phyloP scores from a whole-genome alignment of 2,113 vertebrate species.

The Pseudolaguvia tuberculata region DNA sequence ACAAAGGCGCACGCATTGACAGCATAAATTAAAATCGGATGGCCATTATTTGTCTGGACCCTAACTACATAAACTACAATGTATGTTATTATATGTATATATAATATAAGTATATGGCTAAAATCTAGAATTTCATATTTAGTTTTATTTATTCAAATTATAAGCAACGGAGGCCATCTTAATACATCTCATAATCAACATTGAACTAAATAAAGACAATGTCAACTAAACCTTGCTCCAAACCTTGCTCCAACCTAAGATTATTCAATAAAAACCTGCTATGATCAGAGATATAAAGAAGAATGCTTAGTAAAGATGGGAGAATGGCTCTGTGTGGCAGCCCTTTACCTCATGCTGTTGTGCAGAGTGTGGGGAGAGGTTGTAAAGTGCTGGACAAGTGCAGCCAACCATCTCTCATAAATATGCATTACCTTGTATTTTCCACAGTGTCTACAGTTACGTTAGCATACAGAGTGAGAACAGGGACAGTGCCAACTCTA shows the following conservation, averaged over 20 bases:
- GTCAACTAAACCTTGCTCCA: neutral
- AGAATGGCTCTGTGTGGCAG: neutral
- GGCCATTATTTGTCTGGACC: neutral
- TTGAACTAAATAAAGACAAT: neutral
- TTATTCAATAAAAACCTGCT: neutral
- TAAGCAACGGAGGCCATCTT: too few species aligned
- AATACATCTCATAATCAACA: neutral
- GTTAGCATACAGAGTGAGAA: neutral
- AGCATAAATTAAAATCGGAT: constrained; percentile 21
- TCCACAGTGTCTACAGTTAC: neutral
- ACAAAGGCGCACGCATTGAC: neutral
- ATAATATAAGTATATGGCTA: neutral
- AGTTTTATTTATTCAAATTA: too few species aligned
- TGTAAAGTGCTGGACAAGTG: constrained; percentile 30
- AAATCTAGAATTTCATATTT: too few species aligned
- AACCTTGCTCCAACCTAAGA: neutral
- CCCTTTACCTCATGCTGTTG: constrained; percentile 9
- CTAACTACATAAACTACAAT: neutral
- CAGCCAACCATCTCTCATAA: constrained; percentile 21
- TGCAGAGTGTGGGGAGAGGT: neutral
- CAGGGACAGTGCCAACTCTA: constrained; percentile 15
- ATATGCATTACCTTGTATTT: constrained; percentile 19
- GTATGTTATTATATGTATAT: neutral
- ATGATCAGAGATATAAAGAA: neutral
- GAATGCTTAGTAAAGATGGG: neutral